phyloP scores from a whole-genome alignment of 2,797 vertebrate species.

The Chanos chanos region DNA sequence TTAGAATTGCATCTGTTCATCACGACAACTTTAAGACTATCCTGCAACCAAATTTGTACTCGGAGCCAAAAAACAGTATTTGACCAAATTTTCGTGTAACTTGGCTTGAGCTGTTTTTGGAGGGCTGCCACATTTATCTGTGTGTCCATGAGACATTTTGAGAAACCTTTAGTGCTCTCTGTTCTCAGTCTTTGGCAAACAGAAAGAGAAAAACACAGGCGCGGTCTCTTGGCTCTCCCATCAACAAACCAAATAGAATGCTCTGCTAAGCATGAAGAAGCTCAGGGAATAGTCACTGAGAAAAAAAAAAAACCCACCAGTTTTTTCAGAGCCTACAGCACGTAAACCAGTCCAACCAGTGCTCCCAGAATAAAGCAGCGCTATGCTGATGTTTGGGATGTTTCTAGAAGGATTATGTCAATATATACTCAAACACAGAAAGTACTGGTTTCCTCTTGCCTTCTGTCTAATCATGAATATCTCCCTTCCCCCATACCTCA shows the following conservation, averaged over 20 bases:
- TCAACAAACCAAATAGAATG: conserved; percentile 26
- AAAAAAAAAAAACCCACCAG: neutral
- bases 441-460: neutral
- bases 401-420: too few species aligned
- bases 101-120: too few species aligned
- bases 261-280: conserved; percentile 24
- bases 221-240: conserved; percentile 15
- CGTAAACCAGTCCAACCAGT: too few species aligned
- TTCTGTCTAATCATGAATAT: conserved; percentile 9
- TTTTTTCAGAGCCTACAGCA: neutral
- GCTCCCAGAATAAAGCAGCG: too few species aligned
- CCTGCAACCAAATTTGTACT: too few species aligned
- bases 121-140: too few species aligned
- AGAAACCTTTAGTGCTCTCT: conserved; percentile 4
- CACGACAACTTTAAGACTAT: too few species aligned
- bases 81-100: too few species aligned
- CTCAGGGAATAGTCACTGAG: conserved; percentile 4
- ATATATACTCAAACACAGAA: too few species aligned
- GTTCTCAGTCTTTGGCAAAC: conserved; percentile 5
- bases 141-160: neutral
- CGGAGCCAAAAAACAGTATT: too few species aligned
- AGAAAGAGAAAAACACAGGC: neutral
- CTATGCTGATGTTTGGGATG: too few species aligned
- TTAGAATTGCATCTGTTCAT: too few species aligned
- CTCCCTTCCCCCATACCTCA: conserved; percentile 15